Conservation (phyloP, 2,113 vertebrate genomes). For the Clarias macrocephalus region DNA sequence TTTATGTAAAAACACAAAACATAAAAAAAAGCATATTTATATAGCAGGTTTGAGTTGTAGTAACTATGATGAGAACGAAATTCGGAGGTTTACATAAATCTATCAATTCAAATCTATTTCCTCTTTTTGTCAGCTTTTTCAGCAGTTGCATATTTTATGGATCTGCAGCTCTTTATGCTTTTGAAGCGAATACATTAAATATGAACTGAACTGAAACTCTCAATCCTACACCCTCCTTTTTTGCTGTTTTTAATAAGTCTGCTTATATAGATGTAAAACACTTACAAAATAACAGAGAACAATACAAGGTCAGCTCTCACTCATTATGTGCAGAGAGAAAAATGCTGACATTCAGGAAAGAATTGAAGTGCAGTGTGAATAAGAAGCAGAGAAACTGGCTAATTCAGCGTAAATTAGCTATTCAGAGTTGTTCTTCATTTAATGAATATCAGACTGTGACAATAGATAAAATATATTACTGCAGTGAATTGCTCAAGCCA, state of each 20-base stretch:
- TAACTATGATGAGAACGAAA: background rate
- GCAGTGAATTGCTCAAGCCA: constrained; percentile 55
- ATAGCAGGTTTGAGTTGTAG: background rate
- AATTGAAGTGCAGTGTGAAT: constrained; percentile 23
- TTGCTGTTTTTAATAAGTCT: background rate
- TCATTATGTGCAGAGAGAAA: constrained; percentile 2
- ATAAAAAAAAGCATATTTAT: too few species aligned
- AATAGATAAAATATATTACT: constrained; percentile 61
- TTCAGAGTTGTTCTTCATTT: constrained; percentile 69
- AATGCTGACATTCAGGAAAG: constrained; percentile 15
- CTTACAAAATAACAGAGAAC: background rate
- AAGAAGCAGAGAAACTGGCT: constrained; percentile 71
- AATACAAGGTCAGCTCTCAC: constrained; percentile 17
- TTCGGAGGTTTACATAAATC: background rate
- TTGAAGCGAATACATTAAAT: background rate
- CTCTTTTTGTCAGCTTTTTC: background rate
- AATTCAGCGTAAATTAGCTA: constrained; percentile 67
- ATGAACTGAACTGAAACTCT: background rate
- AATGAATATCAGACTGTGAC: constrained; percentile 66
- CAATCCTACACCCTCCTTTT: background rate
- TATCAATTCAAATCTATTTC: background rate
- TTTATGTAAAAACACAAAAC: too few species aligned
- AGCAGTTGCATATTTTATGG: background rate
- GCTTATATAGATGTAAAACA: background rate
- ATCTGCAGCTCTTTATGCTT: background rate